Conservation (phyloP, 2,113 vertebrate genomes). For the Menura novaehollandiae region DNA sequence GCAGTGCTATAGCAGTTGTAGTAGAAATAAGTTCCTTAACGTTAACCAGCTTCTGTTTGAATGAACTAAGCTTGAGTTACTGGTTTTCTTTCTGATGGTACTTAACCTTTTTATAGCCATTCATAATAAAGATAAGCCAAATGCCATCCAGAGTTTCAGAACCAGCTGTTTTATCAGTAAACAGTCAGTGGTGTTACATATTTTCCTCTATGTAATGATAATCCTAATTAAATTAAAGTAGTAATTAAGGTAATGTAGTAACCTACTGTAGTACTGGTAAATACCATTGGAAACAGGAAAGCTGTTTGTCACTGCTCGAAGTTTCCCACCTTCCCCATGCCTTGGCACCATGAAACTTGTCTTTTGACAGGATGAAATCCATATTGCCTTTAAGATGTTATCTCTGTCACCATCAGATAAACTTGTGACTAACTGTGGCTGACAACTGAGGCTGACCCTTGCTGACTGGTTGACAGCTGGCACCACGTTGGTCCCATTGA, state of each 20-base stretch:
- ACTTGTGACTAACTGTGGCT: background rate
- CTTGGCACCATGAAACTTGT: background rate
- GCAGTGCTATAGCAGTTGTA: background rate
- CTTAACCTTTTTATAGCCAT: background rate
- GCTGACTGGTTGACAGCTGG: background rate
- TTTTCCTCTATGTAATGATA: background rate
- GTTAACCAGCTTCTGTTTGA: background rate
- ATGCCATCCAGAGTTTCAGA: background rate
- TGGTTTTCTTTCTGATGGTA: background rate
- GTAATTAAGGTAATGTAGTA: background rate
- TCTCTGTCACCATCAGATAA: background rate
- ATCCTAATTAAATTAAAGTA: background rate
- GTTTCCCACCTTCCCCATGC: background rate
- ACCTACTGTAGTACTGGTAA: background rate
- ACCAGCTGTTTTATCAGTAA: background rate
- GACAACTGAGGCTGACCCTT: background rate
- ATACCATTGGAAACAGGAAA: background rate
- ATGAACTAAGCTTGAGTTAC: background rate
- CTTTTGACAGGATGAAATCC: background rate
- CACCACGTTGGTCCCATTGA: rapidly evolving
- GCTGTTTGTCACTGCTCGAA: background rate
- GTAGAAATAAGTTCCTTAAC: background rate
- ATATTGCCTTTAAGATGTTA: background rate
- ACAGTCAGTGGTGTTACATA: background rate
- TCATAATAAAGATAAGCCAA: background rate